Base-by-base conservation (phyloP, 2,797 vertebrate genomes). In the Acanthurus leucopareius region DNA sequence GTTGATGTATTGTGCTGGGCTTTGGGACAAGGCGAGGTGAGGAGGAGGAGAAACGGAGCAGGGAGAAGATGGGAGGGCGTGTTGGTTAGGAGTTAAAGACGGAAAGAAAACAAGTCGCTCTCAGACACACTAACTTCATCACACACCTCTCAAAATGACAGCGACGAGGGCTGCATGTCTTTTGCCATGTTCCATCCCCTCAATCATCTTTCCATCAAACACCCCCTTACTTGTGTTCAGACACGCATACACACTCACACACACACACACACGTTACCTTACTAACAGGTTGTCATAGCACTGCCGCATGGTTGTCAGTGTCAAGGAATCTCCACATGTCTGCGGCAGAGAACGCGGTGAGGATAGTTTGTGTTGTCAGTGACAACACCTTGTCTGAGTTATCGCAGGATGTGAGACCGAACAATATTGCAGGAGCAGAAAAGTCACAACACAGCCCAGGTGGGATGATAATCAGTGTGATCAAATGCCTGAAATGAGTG, bases 1-100 rank as follows among this genome's bases (percentile, higher is more conserved):
- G 85, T 88, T 94, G 94, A 95, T 94, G 92, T 94, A 94, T 94
- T 92, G 92, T 91, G 89, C 92, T 94, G 94, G 89, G 94, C 92
- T 95, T 94, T 93, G 88, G 92, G 90, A 93, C 89, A 64, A 82
- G 86, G 87, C 72, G 86, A 79, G 76, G 83, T 89, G 89, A 87
- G 81, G 75, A 73, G 71, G 73, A 79, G 83, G 79, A 72, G 86
- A 73, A 78, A 69, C 32, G 47, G 80, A 66, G 75, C 76, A 77
- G 81, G 73, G 75, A 83, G 73, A 84, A 82, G 81, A 86, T 25
- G 17, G 79, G 69, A 67, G 84, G 84, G 68, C 63, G 69, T 40
- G 83, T 79, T 65, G 69, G 79, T 78, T 82, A 86, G 80, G 88
- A 91, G 91, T 92, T 94, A 88, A 94, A 90, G 89, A 86, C 54